Percentiles rank a stretch among this genome's conserved stretches.
Conservation (phyloP, 2,797 vertebrate species). For the Bradypodion pumilum region DNA sequence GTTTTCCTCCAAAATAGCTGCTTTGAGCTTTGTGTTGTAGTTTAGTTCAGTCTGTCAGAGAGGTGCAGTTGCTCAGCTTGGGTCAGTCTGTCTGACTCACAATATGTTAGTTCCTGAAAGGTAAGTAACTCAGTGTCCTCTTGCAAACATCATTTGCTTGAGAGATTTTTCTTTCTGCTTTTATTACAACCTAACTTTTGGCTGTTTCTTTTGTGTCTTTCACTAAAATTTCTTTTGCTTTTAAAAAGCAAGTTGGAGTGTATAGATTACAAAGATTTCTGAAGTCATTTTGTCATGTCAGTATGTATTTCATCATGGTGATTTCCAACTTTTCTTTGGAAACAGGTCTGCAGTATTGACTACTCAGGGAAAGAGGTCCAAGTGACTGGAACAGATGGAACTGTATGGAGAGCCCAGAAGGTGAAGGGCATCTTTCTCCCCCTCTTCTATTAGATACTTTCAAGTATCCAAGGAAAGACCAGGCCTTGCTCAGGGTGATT, state of each 20-base stretch:
- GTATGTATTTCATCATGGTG: neutral
- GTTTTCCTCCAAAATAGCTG: no score
- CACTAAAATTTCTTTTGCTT: neutral
- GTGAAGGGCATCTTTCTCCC: constrained; percentile 65
- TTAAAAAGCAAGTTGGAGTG: neutral
- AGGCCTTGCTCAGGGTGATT: neutral
- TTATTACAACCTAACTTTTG: neutral
- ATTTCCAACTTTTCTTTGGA: constrained; percentile 12
- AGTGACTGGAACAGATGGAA: constrained; percentile 83
- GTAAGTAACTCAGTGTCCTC: no score
- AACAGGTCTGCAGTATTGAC: constrained; percentile 85
- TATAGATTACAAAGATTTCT: neutral
- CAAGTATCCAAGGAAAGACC: neutral
- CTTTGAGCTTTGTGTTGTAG: no score
- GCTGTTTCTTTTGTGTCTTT: neutral
- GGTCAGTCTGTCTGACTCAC: no score
- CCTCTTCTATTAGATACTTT: constrained; percentile 6
- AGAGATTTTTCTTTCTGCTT: no score
- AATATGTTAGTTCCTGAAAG: no score
- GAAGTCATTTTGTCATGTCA: neutral
- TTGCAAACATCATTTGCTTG: no score
- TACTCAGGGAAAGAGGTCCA: constrained; percentile 89
- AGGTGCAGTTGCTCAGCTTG: no score
- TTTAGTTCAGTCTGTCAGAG: no score
- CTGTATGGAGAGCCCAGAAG: constrained; percentile 89